phyloP scores from a whole-genome alignment of 2,113 vertebrate species.

The Blennius ocellaris region DNA sequence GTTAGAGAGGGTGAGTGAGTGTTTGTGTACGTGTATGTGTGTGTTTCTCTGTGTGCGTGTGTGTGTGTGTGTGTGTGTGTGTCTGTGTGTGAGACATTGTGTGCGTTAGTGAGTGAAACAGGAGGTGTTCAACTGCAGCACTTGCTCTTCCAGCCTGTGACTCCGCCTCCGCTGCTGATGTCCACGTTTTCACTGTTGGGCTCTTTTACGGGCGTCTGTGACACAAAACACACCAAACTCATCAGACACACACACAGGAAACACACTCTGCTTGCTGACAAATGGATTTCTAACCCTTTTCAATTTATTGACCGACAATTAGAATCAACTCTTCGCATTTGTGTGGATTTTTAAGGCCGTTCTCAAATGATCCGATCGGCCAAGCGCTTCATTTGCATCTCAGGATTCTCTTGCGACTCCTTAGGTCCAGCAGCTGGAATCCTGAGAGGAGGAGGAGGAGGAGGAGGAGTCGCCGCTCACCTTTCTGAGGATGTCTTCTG shows the following conservation, averaged over 20 bases:
- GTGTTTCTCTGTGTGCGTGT: slow-evolving; percentile 16
- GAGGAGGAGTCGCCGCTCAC: no score
- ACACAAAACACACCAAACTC: not conserved
- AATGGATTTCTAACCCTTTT: no score
- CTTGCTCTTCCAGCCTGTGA: slow-evolving; percentile 99
- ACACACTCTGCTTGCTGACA: no score
- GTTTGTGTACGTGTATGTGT: slow-evolving; percentile 13
- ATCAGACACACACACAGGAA: no score
- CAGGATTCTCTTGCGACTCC: no score
- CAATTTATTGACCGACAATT: no score
- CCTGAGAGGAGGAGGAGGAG: no score
- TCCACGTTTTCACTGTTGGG: slow-evolving; percentile 99
- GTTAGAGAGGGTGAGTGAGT: slow-evolving; percentile 49
- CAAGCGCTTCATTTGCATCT: no score
- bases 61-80: slow-evolving; percentile 27
- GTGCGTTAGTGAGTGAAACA: slow-evolving; percentile 62
- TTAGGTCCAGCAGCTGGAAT: no score
- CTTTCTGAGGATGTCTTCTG: slow-evolving; percentile 99
- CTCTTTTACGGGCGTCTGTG: slow-evolving; percentile 98
- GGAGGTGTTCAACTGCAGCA: slow-evolving; percentile 91
- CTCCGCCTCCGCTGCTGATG: slow-evolving; percentile 95
- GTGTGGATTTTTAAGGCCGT: no score
- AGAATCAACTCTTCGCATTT: no score
- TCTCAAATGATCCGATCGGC: no score
- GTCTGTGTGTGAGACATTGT: slow-evolving; percentile 36